Evolutionary conservation across 2,797 vertebrate genomes (phyloP).

Genomic region (Meda fulgida): DNA sequence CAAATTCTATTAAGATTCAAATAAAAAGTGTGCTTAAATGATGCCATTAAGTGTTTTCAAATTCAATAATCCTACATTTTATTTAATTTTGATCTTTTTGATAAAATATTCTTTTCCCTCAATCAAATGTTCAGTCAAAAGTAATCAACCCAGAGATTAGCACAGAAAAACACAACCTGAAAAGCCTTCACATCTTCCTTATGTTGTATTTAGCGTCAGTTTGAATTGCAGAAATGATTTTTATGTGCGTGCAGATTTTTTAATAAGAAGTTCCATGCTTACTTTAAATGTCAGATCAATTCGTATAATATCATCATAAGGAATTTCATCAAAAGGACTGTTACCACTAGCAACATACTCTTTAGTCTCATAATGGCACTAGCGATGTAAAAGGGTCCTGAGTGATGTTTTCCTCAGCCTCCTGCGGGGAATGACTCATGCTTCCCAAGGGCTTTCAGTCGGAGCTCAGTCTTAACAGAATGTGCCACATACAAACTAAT

Average conservation of each 20-base stretch:
- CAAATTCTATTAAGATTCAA: too few species aligned
- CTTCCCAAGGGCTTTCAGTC: slow-evolving; percentile 45
- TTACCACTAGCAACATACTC: slow-evolving; percentile 40
- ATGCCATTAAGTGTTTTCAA: not conserved
- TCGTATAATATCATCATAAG: slow-evolving; percentile 34
- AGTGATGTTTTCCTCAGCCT: slow-evolving; percentile 39
- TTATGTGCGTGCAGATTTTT: not conserved
- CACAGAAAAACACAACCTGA: not conserved
- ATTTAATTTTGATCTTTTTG: slow-evolving; percentile 19
- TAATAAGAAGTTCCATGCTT: slow-evolving; percentile 18
- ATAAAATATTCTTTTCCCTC: not conserved
- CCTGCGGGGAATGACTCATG: slow-evolving; percentile 41
- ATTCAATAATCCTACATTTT: slow-evolving; percentile 15
- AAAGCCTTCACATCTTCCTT: not conserved
- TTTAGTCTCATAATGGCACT: slow-evolving; percentile 24
- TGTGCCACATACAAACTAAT: slow-evolving; percentile 54
- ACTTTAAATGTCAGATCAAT: slow-evolving; percentile 36
- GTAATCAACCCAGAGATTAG: slow-evolving; percentile 5
- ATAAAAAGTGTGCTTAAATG: too few species aligned
- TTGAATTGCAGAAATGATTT: not conserved
- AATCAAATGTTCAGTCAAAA: slow-evolving; percentile 40
- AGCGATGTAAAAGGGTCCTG: slow-evolving; percentile 30
- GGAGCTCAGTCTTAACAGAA: slow-evolving; percentile 48
- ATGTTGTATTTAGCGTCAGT: not conserved
- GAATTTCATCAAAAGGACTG: slow-evolving; percentile 32